A percentile compares a stretch with the other conserved stretches of the same genome.
These are phyloP conservation scores for Struthidea cinerea DNA, from an alignment of 2,113 vertebrate species.

Conservation along the genomic window DNA sequence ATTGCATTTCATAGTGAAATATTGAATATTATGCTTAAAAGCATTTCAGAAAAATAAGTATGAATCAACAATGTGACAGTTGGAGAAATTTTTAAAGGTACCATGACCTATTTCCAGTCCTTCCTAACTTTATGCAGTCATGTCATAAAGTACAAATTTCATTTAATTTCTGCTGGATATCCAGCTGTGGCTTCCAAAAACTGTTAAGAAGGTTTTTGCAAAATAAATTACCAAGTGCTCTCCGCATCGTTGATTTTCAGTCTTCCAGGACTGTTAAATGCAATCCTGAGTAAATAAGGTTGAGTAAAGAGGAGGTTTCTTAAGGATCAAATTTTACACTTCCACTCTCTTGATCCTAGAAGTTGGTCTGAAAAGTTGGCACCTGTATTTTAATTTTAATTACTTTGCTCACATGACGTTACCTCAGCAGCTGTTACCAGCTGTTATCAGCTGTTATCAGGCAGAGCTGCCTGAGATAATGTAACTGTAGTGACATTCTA, in stretches of 20 bases:
- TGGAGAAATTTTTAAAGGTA: not conserved
- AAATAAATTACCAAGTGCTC: conserved; percentile 69
- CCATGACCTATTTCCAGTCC: not conserved
- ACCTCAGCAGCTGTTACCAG: not conserved
- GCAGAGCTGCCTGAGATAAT: not conserved
- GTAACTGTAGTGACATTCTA: not conserved
- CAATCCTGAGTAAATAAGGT: not conserved
- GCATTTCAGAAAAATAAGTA: not conserved
- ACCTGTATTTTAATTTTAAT: not conserved
- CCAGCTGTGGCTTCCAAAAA: not conserved
- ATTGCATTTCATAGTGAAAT: not conserved
- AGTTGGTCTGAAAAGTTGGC: not conserved
- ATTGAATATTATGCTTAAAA: not conserved
- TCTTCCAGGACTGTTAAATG: conserved; percentile 71
- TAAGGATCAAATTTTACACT: not conserved
- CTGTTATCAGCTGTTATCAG: not conserved
- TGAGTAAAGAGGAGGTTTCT: not conserved
- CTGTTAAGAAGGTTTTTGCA: conserved; percentile 20
- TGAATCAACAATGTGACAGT: not conserved
- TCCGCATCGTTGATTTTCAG: conserved; percentile 77
- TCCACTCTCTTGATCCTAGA: not conserved
- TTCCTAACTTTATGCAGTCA: not conserved
- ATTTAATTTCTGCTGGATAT: not conserved
- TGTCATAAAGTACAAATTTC: not conserved
- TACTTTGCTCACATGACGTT: not conserved